Evolutionary conservation across 2,888 invertebrate species (phyloP), one percentile per base, ranked within the genome.

Genomic region (Leptarthrus brevirostris): DNA sequence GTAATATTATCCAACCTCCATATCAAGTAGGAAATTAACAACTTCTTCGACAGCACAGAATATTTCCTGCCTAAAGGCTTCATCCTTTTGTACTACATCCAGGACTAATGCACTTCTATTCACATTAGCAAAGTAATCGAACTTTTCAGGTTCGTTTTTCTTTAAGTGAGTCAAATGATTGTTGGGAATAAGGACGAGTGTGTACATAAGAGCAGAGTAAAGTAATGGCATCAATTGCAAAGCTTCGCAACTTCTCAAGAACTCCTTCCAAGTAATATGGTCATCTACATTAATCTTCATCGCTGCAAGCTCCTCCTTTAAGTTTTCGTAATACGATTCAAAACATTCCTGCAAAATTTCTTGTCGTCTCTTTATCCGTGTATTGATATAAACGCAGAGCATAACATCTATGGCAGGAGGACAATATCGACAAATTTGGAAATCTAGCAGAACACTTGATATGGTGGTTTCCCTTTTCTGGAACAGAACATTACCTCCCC

Each of bases 361-460:
- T 30, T 69, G 18, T 1, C 69, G 49, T 1, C 30, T 20, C 5
- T 70, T 49, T n/a, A 75, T 70, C 16, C 49, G 47, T 2, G 77
- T 52, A 44, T 76, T 77, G 8, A 78, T 40, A 66, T 78, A 74
- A 12, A 78, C 53, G 40, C 77, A 78, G 8, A 76, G 52, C n/a
- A 77, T 52, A 1, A 79, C 66, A 49, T 92, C 91, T 20, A 89
- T 87, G 10, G 89, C 87, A 2, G 89, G 88, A 1, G 90, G 89
- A 69, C 87, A 87, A 78, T 88, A 90, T 56, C 88, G 85, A 0
- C 86, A 82, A 22, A 89, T 85, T 82, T 91, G 91, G 78, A 88
- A 91, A 81, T 91, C 91, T 1, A 91, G 87, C 5, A 91, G 79
- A 20, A 88, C 49, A 1, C 14, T 5, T 52, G 20, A 3, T 0